phyloP scores from a whole-genome alignment of 2,888 invertebrate species.

The Syrphus vitripennis region DNA sequence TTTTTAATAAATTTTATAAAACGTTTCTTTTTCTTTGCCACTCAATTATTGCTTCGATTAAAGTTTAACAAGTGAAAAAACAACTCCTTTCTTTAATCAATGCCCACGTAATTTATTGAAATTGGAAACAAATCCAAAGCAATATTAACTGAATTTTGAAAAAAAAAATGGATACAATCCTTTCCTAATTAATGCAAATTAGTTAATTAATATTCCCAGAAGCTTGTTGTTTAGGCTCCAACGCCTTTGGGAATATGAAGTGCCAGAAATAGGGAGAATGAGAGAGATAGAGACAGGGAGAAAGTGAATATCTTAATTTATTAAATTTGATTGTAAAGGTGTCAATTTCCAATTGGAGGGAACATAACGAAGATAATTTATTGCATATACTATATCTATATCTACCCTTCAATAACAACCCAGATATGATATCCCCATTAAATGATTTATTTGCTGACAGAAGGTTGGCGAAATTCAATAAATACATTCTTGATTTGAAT shows the following conservation, averaged over 20 bases:
- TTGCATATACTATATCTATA: too few species aligned
- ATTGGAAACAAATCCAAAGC: background rate
- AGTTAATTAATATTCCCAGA: constrained; percentile 64
- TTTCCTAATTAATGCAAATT: constrained; percentile 67
- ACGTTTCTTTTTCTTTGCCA: background rate
- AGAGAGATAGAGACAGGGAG: background rate
- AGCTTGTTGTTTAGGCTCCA: constrained; percentile 41
- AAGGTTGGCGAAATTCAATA: background rate
- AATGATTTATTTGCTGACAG: constrained; percentile 35
- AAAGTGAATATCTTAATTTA: constrained; percentile 37
- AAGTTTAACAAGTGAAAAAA: background rate
- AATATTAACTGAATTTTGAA: background rate
- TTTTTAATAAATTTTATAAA: too few species aligned
- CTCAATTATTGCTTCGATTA: background rate
- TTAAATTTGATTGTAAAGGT: constrained; percentile 62
- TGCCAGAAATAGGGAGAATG: background rate
- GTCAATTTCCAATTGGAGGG: constrained; percentile 58
- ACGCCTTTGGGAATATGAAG: constrained; percentile 16
- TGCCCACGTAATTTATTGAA: background rate
- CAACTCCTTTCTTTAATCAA: background rate
- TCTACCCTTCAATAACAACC: constrained; percentile 34
- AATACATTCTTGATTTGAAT: background rate
- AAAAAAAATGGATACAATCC: background rate
- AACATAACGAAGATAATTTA: constrained; percentile 33
- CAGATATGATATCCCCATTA: background rate